Base-by-base conservation (phyloP, 2,797 vertebrate genomes). In the Taeniopygia guttata region DNA sequence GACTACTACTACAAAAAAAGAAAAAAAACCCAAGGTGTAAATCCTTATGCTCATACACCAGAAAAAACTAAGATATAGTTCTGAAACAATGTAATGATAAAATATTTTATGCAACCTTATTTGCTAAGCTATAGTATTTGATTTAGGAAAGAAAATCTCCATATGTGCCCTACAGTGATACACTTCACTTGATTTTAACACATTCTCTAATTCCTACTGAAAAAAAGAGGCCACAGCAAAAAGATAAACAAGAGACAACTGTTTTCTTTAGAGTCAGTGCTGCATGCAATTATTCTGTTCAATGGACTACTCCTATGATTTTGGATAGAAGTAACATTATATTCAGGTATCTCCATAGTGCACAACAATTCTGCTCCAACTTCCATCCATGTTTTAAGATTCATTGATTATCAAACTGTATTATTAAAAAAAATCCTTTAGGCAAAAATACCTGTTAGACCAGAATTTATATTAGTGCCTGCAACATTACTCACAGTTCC, bases 141-240 rank as follows among this genome's bases (percentile, higher is more conserved):
- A 92, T 60, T 79, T 88, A 82, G 48, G 43, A 89, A 93, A 85
- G 58, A 67, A 67, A 79, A n/a, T 84, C 51, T 81, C 36, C 7
- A 1, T 26, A 55, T 63, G 48, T 40, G 56, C 78, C 73, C 75
- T 93, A 56, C 78, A 72, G 38, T 73, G 93, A 87, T 16, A 63
- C 25, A 78, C 66, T 89, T 95, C 62, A 73, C 73, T 55, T 77
- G 56, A 92, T 90, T 79, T 97, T 82, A 96, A 96, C 58, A 85
- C 40, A 62, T 36, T 88, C 26, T 72, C 26, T 87, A 94, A 91
- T 51, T 85, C 93, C 77, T 90, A 68, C 64, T 60, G 63, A 93
- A 87, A 80, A 92, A 80, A 84, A 74, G 55, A 85, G 45, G 49
- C 42, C 73, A 73, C 38, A 51, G 55, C 5, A 18, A 94, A 87